A percentile compares a stretch with the other conserved stretches of the same genome.
These are phyloP conservation scores for Orchestia grillus DNA, from an alignment of 1,140 invertebrate genomes.

Conservation along the genomic window DNA sequence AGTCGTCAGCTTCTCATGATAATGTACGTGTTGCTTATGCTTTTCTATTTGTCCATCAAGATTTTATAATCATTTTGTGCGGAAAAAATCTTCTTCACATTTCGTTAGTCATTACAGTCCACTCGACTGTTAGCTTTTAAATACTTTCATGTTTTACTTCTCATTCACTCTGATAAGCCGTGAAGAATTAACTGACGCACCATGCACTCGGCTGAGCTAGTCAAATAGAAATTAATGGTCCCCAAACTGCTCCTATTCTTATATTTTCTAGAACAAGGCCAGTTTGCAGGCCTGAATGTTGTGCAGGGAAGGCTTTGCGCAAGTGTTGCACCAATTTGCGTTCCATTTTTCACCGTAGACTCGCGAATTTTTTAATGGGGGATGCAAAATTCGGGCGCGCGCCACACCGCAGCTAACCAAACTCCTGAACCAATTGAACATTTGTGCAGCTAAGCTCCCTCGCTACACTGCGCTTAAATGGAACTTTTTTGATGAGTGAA, in stretches of 20 bases:
- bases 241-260: neutral
- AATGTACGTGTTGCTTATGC: too few relatives aligned
- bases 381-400: neutral
- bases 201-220: neutral
- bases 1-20: too few relatives aligned
- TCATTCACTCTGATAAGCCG: neutral
- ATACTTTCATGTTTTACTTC: neutral
- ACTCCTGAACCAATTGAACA: neutral
- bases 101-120: neutral
- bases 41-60: too few relatives aligned
- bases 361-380: neutral
- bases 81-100: too few relatives aligned
- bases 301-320: neutral
- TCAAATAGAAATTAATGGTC: neutral
- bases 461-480: neutral
- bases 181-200: neutral
- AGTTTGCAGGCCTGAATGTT: neutral
- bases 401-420: neutral
- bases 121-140: neutral
- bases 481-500: neutral
- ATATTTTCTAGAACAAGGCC: neutral
- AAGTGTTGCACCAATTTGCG: neutral
- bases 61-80: too few relatives aligned
- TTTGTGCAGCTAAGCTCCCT: neutral
- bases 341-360: neutral